Percentiles rank a stretch among this genome's conserved stretches.
phyloP scores from a whole-genome alignment of 2,888 invertebrate genomes.

The Brachypterus glaber region DNA sequence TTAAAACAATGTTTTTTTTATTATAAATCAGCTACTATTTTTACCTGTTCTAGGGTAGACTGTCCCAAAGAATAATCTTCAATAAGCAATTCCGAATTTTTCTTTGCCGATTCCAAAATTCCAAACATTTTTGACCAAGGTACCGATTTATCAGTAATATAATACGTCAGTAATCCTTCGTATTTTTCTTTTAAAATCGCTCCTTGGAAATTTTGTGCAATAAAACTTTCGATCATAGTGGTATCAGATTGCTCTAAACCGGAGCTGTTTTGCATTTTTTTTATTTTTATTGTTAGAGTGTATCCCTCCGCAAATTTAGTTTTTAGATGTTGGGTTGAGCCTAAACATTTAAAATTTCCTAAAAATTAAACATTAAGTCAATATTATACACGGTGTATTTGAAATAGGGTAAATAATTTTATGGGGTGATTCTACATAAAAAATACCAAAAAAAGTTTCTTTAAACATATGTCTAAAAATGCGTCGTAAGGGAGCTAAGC shows the following conservation, averaged over 20 bases:
- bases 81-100: slow-evolving; percentile 39
- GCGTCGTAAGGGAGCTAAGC: too few relatives aligned
- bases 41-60: slow-evolving; percentile 66
- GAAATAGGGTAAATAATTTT: too few relatives aligned
- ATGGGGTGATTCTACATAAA: too few relatives aligned
- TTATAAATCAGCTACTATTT: too few relatives aligned
- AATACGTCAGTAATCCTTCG: slow-evolving; percentile 63
- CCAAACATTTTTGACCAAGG: slow-evolving; percentile 71
- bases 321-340: slow-evolving; percentile 73
- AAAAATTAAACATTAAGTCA: too few relatives aligned
- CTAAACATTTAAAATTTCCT: slow-evolving; percentile 68
- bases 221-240: slow-evolving; percentile 27
- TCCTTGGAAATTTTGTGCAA: slow-evolving; percentile 30
- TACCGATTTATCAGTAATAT: slow-evolving; percentile 49
- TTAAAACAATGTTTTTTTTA: too few relatives aligned
- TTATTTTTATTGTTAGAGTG: slow-evolving; percentile 39
- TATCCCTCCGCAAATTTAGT: slow-evolving; percentile 62
- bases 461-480: too few relatives aligned
- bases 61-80: slow-evolving; percentile 79
- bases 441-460: too few relatives aligned
- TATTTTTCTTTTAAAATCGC: slow-evolving; percentile 53
- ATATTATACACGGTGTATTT: too few relatives aligned
- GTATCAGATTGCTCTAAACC: slow-evolving; percentile 16
- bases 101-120: slow-evolving; percentile 52
- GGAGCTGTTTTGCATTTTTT: slow-evolving; percentile 23